Conservation (phyloP, 2,888 invertebrate genomes). For the Patella depressa region DNA sequence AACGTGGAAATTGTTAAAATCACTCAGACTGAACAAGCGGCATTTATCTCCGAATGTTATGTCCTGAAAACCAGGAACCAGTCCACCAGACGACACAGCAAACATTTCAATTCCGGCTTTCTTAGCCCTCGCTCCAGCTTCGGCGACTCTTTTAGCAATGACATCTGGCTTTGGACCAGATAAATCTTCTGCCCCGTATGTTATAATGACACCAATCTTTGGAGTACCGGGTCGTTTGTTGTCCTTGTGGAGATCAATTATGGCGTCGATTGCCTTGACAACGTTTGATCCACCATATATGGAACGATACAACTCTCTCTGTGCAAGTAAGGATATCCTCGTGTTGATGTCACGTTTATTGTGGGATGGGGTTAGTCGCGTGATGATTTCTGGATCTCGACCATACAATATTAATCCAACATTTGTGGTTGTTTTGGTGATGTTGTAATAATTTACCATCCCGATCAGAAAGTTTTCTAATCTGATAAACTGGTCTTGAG, state of each 20-base stretch:
- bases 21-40: neutral
- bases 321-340: neutral
- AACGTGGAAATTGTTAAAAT: neutral
- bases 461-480: neutral
- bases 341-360: neutral
- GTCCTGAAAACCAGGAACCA: neutral
- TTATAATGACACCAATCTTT: constrained; percentile 1
- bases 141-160: neutral
- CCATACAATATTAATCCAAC: neutral
- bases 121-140: neutral
- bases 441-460: neutral
- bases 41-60: neutral
- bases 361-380: neutral
- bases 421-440: neutral
- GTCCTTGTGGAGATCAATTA: neutral
- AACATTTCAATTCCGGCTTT: neutral
- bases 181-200: neutral
- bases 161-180: neutral
- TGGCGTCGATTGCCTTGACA: neutral
- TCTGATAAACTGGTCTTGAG: neutral
- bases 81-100: neutral
- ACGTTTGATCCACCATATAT: neutral
- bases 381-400: neutral
- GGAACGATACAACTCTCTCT: neutral
- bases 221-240: neutral